These are phyloP conservation scores for Amiota communis DNA, from an alignment of 2,888 invertebrate genomes.

Conservation along the genomic window DNA sequence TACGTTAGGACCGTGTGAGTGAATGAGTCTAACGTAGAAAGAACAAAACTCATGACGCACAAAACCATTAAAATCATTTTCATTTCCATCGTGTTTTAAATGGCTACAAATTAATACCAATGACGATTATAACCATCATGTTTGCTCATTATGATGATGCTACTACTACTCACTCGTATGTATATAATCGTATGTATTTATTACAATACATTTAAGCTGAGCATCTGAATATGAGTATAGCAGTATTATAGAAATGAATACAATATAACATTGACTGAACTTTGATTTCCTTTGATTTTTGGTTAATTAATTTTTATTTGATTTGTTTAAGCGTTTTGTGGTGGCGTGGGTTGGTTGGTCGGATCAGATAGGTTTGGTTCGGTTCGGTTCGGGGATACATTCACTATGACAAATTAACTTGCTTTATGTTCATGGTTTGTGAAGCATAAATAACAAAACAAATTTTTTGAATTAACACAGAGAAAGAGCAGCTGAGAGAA, in stretches of 20 bases:
- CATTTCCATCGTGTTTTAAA: conserved; percentile 54
- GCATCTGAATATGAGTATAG: not conserved
- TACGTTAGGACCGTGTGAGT: conserved; percentile 1
- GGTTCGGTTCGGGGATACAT: too few relatives aligned
- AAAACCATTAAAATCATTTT: too few relatives aligned
- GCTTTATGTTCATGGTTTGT: not conserved
- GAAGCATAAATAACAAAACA: not conserved
- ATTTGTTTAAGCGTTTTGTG: not conserved
- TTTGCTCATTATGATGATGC: conserved; percentile 1
- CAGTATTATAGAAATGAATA: not conserved
- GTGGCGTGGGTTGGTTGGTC: conserved; percentile 1
- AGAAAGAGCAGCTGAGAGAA: not conserved
- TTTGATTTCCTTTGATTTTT: conserved; percentile 67
- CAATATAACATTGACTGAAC: conserved; percentile 46
- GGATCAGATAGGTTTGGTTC: too few relatives aligned
- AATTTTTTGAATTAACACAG: not conserved
- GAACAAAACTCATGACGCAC: not conserved
- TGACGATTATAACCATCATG: conserved; percentile 2
- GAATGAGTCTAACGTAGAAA: conserved; percentile 2
- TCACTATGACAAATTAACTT: conserved; percentile 19
- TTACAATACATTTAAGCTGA: not conserved
- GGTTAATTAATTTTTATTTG: conserved; percentile 57
- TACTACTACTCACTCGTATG: not conserved
- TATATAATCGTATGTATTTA: too few relatives aligned
- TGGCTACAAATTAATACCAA: conserved; percentile 64